Conservation (phyloP, 2,113 vertebrate species). For the Scomber japonicus region DNA sequence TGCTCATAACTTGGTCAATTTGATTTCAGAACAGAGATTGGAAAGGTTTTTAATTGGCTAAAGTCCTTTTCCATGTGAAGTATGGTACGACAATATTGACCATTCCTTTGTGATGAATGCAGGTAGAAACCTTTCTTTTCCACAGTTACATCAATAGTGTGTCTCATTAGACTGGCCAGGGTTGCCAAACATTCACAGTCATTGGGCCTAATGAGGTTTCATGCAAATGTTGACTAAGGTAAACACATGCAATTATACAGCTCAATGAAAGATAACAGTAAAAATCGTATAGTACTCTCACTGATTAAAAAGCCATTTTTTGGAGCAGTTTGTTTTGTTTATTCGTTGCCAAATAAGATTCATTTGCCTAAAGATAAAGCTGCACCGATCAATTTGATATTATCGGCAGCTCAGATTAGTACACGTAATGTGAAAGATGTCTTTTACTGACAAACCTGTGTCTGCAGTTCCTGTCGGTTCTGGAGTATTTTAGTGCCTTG, state of each 20-base stretch:
- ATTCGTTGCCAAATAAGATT: neutral
- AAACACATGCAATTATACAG: neutral
- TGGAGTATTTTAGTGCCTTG: too few relatives aligned
- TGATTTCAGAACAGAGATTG: constrained; percentile 49
- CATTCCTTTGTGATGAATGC: constrained; percentile 11
- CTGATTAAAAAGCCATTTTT: constrained; percentile 2
- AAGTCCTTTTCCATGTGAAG: constrained; percentile 20
- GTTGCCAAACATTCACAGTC: neutral
- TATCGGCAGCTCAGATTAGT: too few relatives aligned
- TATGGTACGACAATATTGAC: neutral
- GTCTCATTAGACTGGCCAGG: neutral
- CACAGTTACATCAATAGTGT: constrained; percentile 2
- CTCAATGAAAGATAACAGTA: neutral
- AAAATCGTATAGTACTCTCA: neutral
- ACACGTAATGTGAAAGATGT: too few relatives aligned
- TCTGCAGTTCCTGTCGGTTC: too few relatives aligned
- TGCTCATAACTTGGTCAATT: constrained; percentile 45
- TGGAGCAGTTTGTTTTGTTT: too few relatives aligned
- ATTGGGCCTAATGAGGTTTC: neutral
- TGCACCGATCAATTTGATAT: too few relatives aligned
- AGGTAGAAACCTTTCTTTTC: constrained; percentile 2
- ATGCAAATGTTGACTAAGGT: constrained; percentile 3
- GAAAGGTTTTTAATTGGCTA: constrained; percentile 61
- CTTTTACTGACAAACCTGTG: too few relatives aligned
- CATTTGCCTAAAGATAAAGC: neutral